Base-by-base conservation (phyloP, 2,888 invertebrate species). In the Morpho deidamia region DNA sequence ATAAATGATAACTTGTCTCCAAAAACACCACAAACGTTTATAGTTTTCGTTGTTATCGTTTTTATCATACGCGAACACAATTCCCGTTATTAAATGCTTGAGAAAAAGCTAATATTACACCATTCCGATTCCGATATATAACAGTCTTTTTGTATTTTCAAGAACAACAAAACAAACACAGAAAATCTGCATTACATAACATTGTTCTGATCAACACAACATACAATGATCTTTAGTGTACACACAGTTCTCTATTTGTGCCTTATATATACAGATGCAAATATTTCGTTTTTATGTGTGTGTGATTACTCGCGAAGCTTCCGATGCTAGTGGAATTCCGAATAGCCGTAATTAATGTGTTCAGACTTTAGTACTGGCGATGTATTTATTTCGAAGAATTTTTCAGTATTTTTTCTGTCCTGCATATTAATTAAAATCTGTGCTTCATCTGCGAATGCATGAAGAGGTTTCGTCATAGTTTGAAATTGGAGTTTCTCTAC, bases 301-400 rank as follows among this genome's bases (percentile, higher is more conserved):
- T 72, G 60, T 56, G 59, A 78, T 78, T 81, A 79, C 82, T 78
- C 79, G 80, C 72, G 77, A 76, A 66, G 76, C 69, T 74, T 76
- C 75, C 81, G 78, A 82, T 82, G 79, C 78, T 78, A 74, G 70
- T 63, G 69, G 81, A 82, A 82, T 81, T 78, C 78, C 76, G 81
- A 83, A 84, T 80, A 72, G 73, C 66, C 76, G 79, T 81, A 82
- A 85, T 85, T 85, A 85, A 84, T 84, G 81, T 74, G 74, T 80
- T 81, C 78, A 77, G 70, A 79, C 48, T 41, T 77, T 55, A 44
- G 49, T 52, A 40, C 43, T 51, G 38, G 49, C 48, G 48, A 49
- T 42, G 42, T 49, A 49, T 49, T 49, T 48, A 48, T 48, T 48
- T 49, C 41, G 34, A 35, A 42, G 49, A 39, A 49, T 42, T 49